Conservation (phyloP, 2,113 vertebrate species). For the Gymnocephalus cernua region DNA sequence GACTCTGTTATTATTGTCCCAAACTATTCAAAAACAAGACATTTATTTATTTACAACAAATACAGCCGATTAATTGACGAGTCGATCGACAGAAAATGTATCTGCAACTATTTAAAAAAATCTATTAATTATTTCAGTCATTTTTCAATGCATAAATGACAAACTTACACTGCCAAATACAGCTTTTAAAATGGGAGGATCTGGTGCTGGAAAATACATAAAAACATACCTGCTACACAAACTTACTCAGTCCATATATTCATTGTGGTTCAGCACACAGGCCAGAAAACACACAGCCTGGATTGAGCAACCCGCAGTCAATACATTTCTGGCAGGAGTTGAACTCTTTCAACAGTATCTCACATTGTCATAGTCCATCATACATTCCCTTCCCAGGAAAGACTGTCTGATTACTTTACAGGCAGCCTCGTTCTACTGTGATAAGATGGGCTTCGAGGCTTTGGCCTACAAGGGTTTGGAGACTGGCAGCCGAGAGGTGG, state of each 20-base stretch:
- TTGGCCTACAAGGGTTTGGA: conserved; percentile 88
- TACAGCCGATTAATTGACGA: too few species aligned
- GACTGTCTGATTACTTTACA: conserved; percentile 49
- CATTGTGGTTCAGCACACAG: background rate
- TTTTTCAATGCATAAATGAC: too few species aligned
- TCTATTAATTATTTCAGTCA: too few species aligned
- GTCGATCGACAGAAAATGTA: too few species aligned
- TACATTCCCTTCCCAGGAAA: background rate
- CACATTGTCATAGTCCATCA: background rate
- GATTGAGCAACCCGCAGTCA: background rate
- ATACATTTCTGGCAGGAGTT: background rate
- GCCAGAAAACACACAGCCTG: background rate
- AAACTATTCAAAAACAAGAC: background rate
- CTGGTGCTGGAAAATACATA: too few species aligned
- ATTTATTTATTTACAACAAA: too few species aligned
- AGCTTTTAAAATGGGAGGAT: too few species aligned
- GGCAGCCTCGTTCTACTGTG: conserved; percentile 86
- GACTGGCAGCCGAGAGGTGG: conserved; percentile 84
- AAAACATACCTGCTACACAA: background rate
- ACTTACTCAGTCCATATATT: too few species aligned
- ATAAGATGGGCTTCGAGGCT: conserved; percentile 87
- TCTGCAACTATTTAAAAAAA: too few species aligned
- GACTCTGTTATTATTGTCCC: background rate
- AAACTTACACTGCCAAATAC: too few species aligned
- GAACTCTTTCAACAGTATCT: background rate